Evolutionary conservation across 2,113 vertebrate species (phyloP).

Genomic region (Crocuta crocuta): DNA sequence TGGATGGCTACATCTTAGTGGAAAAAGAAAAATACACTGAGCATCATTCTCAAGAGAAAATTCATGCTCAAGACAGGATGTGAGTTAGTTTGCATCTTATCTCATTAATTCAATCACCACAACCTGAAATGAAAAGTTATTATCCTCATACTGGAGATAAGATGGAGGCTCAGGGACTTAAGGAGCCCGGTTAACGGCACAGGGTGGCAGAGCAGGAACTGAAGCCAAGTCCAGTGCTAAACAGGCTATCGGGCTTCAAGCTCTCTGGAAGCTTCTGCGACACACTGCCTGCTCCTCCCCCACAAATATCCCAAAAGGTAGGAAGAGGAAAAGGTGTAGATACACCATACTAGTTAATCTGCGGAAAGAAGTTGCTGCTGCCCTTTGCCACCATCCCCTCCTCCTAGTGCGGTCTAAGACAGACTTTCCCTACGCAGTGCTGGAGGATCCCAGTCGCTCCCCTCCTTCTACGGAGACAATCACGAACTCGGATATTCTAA

Average conservation of each 20-base stretch:
- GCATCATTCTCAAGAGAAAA: neutral
- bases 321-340: neutral
- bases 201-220: neutral
- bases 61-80: neutral
- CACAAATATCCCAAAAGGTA: neutral
- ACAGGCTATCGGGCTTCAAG: neutral
- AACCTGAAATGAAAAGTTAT: neutral
- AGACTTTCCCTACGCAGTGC: neutral
- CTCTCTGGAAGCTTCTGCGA: neutral
- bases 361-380: neutral
- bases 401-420: neutral
- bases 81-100: neutral
- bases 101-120: neutral
- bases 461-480: slow-evolving; percentile 34
- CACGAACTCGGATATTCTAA: neutral
- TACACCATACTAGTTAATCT: neutral
- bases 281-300: neutral
- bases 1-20: neutral
- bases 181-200: neutral
- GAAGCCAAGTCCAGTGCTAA: neutral
- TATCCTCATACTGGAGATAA: neutral
- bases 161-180: neutral
- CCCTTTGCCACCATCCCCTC: neutral
- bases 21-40: neutral
- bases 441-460: neutral